phyloP scores from a whole-genome alignment of 2,113 vertebrate species.

The Pollachius pollachius region DNA sequence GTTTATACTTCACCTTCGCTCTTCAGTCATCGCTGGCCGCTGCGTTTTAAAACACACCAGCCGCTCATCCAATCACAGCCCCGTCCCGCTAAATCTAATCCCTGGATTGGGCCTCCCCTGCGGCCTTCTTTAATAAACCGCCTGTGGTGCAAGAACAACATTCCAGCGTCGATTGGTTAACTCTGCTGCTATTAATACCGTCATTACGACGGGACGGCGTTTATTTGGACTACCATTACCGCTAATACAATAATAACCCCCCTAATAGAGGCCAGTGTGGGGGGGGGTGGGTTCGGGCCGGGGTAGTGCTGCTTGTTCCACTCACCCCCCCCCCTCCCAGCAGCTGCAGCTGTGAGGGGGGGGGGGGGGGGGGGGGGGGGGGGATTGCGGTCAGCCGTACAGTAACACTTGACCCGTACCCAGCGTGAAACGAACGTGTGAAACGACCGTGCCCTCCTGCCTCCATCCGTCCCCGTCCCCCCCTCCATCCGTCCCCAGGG shows the following conservation, averaged over 20 bases:
- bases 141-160: slow-evolving; percentile 65
- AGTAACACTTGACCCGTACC: slow-evolving; percentile 69
- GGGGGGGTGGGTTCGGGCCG: slow-evolving; percentile 33
- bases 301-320: slow-evolving; percentile 45
- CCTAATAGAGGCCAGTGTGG: slow-evolving; percentile 63
- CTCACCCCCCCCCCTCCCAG: slow-evolving; percentile 35
- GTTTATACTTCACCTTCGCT: too few species aligned
- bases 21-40: too few species aligned
- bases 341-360: slow-evolving; percentile 44
- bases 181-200: slow-evolving; percentile 74
- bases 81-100: slow-evolving; percentile 61
- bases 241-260: slow-evolving; percentile 77
- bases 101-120: slow-evolving; percentile 61
- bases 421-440: slow-evolving; percentile 32
- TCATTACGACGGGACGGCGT: slow-evolving; percentile 73
- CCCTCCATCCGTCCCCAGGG: slow-evolving; percentile 63
- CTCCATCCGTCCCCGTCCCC: slow-evolving; percentile 43
- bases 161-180: slow-evolving; percentile 69
- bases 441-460: slow-evolving; percentile 15
- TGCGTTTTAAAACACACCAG: too few species aligned
- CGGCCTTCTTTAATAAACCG: slow-evolving; percentile 49
- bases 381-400: slow-evolving; percentile 64
- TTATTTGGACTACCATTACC: slow-evolving; percentile 79
- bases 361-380: too few species aligned
- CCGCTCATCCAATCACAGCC: slow-evolving; percentile 50